Conservation (phyloP, 2,797 vertebrate species). For the Pithecia hirsuta region DNA sequence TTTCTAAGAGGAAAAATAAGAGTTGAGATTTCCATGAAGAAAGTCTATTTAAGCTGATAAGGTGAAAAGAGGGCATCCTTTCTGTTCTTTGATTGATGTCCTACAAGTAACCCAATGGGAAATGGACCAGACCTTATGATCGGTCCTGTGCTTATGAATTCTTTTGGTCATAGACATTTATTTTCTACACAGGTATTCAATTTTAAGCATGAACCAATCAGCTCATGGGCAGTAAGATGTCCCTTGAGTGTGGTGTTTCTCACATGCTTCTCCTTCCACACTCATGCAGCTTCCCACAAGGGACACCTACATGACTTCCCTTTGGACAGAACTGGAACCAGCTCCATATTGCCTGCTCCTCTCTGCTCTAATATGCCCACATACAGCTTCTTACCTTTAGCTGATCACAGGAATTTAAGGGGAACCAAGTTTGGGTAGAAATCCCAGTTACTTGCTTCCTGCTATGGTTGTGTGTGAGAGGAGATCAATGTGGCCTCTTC, state of each 20-base stretch:
- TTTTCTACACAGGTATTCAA: neutral
- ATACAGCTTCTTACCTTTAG: neutral
- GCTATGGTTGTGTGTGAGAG: neutral
- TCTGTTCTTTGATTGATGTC: neutral
- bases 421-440: neutral
- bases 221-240: neutral
- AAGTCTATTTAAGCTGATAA: neutral
- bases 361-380: neutral
- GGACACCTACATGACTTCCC: neutral
- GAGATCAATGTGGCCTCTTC: neutral
- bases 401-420: neutral
- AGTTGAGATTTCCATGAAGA: neutral
- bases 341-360: neutral
- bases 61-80: neutral
- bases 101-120: neutral
- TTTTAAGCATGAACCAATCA: neutral
- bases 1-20: neutral
- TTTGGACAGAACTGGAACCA: neutral
- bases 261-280: neutral
- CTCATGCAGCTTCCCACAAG: neutral
- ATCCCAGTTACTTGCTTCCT: neutral
- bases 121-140: neutral
- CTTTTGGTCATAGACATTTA: neutral
- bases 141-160: neutral
- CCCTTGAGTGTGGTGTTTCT: neutral